Percentiles rank a stretch among this genome's conserved stretches.
Evolutionary conservation across 2,888 invertebrate species (phyloP).

Genomic region (Drosophila flavopinicola): DNA sequence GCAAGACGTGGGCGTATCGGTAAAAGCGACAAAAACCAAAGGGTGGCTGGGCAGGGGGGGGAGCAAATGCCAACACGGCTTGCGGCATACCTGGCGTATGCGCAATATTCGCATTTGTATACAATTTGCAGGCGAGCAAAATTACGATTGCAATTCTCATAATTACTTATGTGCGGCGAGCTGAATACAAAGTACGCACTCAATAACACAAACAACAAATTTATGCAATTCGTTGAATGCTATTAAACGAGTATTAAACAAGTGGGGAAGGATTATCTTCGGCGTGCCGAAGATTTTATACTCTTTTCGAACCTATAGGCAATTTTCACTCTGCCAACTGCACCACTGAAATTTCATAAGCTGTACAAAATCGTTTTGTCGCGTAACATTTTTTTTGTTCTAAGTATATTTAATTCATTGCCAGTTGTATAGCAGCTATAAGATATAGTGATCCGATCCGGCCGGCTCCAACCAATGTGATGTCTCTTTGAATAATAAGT

Average conservation of each 20-base stretch:
- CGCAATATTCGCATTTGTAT: slow-evolving; percentile 35
- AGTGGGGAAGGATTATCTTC: too few relatives aligned
- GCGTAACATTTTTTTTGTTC: too few relatives aligned
- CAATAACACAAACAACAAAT: background rate
- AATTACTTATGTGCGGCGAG: slow-evolving; percentile 31
- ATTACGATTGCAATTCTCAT: slow-evolving; percentile 43
- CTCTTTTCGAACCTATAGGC: too few relatives aligned
- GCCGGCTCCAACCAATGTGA: too few relatives aligned
- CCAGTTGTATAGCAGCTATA: too few relatives aligned
- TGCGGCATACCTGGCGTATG: slow-evolving; percentile 43
- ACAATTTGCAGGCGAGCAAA: slow-evolving; percentile 17
- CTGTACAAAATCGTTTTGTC: too few relatives aligned
- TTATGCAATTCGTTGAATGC: background rate
- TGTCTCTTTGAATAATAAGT: too few relatives aligned
- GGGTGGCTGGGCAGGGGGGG: background rate
- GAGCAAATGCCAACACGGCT: slow-evolving; percentile 20
- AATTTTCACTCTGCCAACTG: too few relatives aligned
- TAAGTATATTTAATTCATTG: too few relatives aligned
- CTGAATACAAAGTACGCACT: background rate
- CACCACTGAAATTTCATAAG: too few relatives aligned
- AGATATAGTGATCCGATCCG: too few relatives aligned
- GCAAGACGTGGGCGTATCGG: slow-evolving; percentile 21
- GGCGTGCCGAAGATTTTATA: too few relatives aligned
- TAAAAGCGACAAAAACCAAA: slow-evolving; percentile 17
- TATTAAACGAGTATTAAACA: background rate